Base-by-base conservation (phyloP, 2,113 vertebrate genomes). In the Scalopus aquaticus region DNA sequence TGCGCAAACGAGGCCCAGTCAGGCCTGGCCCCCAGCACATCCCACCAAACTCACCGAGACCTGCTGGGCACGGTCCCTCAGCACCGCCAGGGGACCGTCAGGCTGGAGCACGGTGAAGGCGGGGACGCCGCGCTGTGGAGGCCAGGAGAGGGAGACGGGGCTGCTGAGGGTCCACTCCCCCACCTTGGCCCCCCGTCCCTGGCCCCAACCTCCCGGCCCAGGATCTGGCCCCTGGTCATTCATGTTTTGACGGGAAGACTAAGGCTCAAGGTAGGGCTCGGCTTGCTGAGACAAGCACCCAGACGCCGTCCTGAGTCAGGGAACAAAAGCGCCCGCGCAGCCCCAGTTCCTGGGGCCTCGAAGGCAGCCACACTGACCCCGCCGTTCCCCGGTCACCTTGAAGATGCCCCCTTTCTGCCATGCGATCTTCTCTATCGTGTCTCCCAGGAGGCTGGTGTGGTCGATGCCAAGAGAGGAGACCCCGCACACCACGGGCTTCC, bases 371-470 rank as follows among this genome's bases (percentile, higher is more conserved):
- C 16, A 49, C 35, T 16, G 19, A n/a, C 69, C 20, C 10, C 9
- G 6, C 22, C 1, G 30, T 58, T 65, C 67, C 70, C 49, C 7
- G 4, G 39, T 81, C 97, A 99, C 99, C 99, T 99, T 99, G 96
- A 99, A 99, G 97, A 99, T 99, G 72, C 99, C 99, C 20, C 99
- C 99, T 96, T 99, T 99, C 96, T 99, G 99, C 99, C 99, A 99
- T 2, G 99, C 99, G 0, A 99, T 99, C 97, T 99, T 99, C 94
- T 99, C 99, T 39, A 99, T 97, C 0, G 99, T 99, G 98, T 99
- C 99, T 64, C 99, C 99, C 20, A 99, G 98, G 90, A 99, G 99
- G 98, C 98, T 99, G 79, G 98, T 99, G 97, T 99, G 99, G 97
- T 99, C 99, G 0, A 99, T 99, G 56, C 99, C 99, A 80, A 99